phyloP scores from a whole-genome alignment of 2,797 vertebrate species.

The Spinus pinus region DNA sequence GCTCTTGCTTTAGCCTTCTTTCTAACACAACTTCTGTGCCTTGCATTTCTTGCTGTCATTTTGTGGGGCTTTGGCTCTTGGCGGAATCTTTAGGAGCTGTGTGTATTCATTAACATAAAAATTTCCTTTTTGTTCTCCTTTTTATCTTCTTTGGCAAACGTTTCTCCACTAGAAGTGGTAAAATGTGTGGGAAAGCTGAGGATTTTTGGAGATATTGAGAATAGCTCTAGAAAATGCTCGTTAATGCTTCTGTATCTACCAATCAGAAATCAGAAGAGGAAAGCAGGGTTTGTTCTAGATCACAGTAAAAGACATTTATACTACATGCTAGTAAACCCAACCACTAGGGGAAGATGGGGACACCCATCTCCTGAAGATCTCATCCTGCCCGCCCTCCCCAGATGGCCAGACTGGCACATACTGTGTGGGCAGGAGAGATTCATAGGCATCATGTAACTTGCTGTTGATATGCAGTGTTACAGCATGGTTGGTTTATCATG shows the following conservation, averaged over 20 bases:
- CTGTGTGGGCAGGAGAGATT: not conserved
- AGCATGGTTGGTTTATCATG: not conserved
- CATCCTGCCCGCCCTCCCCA: rapidly evolving
- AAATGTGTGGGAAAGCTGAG: not conserved
- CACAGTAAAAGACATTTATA: not conserved
- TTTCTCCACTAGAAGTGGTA: not conserved
- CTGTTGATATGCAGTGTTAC: not conserved
- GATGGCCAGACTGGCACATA: not conserved
- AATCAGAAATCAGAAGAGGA: not conserved
- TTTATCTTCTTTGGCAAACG: not conserved
- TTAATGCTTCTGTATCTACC: not conserved
- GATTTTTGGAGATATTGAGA: not conserved
- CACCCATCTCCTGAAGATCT: rapidly evolving
- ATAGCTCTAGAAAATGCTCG: not conserved
- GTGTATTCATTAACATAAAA: not conserved
- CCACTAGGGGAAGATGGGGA: not conserved
- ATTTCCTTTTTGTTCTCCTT: not conserved
- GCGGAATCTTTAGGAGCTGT: not conserved
- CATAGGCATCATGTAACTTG: rapidly evolving
- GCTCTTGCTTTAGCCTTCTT: not conserved
- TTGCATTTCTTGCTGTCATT: not conserved
- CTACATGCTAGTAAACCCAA: not conserved
- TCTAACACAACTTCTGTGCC: not conserved
- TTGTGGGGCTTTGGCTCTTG: not conserved
- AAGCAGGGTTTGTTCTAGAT: not conserved